Conservation (phyloP, 37 sponge, comb jelly and placozoan genomes). For the Amphimedon queenslandica region DNA sequence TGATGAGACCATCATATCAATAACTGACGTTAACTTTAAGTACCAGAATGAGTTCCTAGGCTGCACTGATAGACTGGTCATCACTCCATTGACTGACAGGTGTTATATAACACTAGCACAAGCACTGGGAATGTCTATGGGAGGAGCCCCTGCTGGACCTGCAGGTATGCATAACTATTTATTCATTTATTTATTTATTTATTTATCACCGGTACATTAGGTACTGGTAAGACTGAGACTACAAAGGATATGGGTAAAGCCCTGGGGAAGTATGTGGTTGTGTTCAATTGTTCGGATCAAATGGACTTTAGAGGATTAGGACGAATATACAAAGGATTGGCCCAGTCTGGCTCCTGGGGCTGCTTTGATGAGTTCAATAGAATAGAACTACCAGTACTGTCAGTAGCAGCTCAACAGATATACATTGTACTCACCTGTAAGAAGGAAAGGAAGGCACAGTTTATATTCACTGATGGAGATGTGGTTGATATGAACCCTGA, state of each 20-base stretch:
- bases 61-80: conserved; percentile 94
- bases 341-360: conserved; percentile 98
- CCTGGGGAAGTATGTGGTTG: conserved; percentile 98
- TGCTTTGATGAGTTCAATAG: conserved; percentile 99
- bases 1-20: conserved; percentile 77
- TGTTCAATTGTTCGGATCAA: conserved; percentile 99
- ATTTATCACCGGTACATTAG: conserved; percentile 6
- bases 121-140: conserved; percentile 96
- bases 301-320: conserved; percentile 99
- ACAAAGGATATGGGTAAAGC: conserved; percentile 98
- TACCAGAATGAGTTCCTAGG: conserved; percentile 98
- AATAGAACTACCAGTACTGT: conserved; percentile 96
- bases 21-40: conserved; percentile 93
- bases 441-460: conserved; percentile 92
- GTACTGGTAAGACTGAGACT: conserved; percentile 93
- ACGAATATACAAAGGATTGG: conserved; percentile 93
- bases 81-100: conserved; percentile 97
- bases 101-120: conserved; percentile 98
- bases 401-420: conserved; percentile 99
- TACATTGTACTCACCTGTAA: conserved; percentile 90
- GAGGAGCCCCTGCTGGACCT: conserved; percentile 99
- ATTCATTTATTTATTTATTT: neutral
- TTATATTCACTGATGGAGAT: conserved; percentile 97
- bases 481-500: conserved; percentile 93
- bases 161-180: conserved; percentile 64